Conservation (phyloP, 2,113 vertebrate genomes). For the Gadus macrocephalus region DNA sequence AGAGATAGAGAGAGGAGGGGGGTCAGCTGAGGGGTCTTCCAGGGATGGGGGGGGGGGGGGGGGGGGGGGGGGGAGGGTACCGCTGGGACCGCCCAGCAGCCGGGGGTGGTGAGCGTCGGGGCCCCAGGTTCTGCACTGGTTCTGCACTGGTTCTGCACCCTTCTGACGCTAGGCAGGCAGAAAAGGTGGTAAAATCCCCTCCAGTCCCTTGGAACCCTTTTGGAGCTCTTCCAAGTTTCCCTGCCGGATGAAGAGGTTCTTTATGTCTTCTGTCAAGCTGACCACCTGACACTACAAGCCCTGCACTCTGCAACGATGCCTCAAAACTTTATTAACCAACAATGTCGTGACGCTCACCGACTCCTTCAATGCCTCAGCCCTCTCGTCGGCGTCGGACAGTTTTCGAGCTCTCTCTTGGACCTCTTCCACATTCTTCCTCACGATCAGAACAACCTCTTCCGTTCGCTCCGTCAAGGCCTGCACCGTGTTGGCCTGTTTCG, state of each 20-base stretch:
- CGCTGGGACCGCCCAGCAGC: too few species aligned
- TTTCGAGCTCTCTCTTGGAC: too few species aligned
- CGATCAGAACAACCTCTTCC: too few species aligned
- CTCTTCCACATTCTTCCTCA: too few species aligned
- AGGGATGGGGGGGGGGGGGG: too few species aligned
- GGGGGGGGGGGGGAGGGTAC: too few species aligned
- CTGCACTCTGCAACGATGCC: not conserved
- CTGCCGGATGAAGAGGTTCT: slow-evolving; percentile 87
- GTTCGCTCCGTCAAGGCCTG: not conserved
- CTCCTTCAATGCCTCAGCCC: slow-evolving; percentile 86
- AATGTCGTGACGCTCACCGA: slow-evolving; percentile 71
- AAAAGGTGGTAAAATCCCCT: slow-evolving; percentile 61
- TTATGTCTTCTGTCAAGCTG: slow-evolving; percentile 85
- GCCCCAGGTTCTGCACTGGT: too few species aligned
- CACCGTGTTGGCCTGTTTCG: slow-evolving; percentile 67
- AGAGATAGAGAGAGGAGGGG: not conserved
- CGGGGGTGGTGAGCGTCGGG: too few species aligned
- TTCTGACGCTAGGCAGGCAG: too few species aligned
- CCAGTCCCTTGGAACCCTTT: slow-evolving; percentile 85
- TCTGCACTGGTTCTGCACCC: too few species aligned
- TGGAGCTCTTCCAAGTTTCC: slow-evolving; percentile 88
- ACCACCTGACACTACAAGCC: slow-evolving; percentile 81
- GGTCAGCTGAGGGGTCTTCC: too few species aligned
- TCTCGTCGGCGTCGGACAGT: slow-evolving; percentile 85
- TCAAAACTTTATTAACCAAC: not conserved